Evolutionary conservation across 2,113 vertebrate genomes (phyloP).

Genomic region (Columbina picui): DNA sequence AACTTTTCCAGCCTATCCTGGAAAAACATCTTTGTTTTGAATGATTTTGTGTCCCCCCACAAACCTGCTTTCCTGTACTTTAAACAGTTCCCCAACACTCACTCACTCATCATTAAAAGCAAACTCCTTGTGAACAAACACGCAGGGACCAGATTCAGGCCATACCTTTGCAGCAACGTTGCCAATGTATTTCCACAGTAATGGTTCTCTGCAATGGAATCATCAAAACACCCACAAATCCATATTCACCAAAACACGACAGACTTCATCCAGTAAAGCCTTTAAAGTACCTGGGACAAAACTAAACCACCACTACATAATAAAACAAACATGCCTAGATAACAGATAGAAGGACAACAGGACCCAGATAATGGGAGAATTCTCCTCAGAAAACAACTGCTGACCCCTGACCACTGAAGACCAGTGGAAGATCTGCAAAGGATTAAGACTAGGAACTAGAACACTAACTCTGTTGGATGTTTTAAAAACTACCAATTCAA

Average conservation of each 20-base stretch:
- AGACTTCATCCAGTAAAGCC: background rate
- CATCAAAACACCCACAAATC: background rate
- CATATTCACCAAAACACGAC: background rate
- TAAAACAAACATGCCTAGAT: background rate
- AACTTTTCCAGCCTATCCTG: background rate
- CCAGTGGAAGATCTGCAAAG: background rate
- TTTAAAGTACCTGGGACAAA: background rate
- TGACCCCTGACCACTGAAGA: background rate
- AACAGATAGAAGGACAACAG: background rate
- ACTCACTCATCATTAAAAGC: background rate
- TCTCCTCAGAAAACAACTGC: background rate
- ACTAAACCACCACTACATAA: background rate
- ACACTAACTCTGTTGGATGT: background rate
- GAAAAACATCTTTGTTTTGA: background rate
- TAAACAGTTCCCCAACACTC: background rate
- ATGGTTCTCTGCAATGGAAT: background rate
- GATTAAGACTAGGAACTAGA: background rate
- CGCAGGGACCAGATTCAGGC: background rate
- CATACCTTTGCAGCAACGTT: background rate
- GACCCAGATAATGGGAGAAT: background rate
- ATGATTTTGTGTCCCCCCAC: background rate
- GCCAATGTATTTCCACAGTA: background rate
- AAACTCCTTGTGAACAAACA: background rate
- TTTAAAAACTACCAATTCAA: background rate
- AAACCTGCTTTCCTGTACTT: background rate